Evolutionary conservation across 2,888 invertebrate genomes (phyloP).

Genomic region (Euplagia quadripunctaria): DNA sequence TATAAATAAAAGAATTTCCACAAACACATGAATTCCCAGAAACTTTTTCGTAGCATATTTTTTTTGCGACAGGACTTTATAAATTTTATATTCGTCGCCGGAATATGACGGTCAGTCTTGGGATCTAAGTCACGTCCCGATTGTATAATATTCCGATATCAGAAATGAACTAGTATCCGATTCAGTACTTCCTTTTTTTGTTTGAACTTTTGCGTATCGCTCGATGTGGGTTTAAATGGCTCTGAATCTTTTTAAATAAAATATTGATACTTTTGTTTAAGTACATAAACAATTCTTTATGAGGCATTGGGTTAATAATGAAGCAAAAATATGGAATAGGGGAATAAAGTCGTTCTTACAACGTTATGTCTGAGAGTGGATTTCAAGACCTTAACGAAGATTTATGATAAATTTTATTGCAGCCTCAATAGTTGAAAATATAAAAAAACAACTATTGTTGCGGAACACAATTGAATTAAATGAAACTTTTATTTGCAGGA

Average conservation of each 20-base stretch:
- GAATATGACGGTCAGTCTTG: constrained; percentile 15
- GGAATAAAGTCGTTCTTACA: too few species aligned
- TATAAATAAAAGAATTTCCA: neutral
- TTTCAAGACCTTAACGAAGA: too few species aligned
- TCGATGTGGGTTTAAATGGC: neutral
- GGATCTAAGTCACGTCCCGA: constrained; percentile 12
- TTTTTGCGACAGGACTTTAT: constrained; percentile 5
- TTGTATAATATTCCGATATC: constrained; percentile 25
- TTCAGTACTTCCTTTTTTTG: constrained; percentile 4
- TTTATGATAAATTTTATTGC: too few species aligned
- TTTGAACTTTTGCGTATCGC: neutral
- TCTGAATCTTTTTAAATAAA: neutral
- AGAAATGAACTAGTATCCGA: constrained; percentile 12
- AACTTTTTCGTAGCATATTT: neutral
- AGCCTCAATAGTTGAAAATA: too few species aligned
- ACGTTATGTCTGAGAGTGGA: too few species aligned
- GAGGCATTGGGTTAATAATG: too few species aligned
- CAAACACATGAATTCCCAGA: constrained; percentile 2
- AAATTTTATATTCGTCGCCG: constrained; percentile 10
- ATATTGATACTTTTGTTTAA: neutral
- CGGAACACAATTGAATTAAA: too few species aligned
- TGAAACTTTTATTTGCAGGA: too few species aligned
- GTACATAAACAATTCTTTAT: neutral
- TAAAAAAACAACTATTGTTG: too few species aligned
- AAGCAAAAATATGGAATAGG: too few species aligned